Evolutionary conservation across 92 coral and sea anemone genomes (phyloP).

Genomic region (Desmophyllum pertusum): DNA sequence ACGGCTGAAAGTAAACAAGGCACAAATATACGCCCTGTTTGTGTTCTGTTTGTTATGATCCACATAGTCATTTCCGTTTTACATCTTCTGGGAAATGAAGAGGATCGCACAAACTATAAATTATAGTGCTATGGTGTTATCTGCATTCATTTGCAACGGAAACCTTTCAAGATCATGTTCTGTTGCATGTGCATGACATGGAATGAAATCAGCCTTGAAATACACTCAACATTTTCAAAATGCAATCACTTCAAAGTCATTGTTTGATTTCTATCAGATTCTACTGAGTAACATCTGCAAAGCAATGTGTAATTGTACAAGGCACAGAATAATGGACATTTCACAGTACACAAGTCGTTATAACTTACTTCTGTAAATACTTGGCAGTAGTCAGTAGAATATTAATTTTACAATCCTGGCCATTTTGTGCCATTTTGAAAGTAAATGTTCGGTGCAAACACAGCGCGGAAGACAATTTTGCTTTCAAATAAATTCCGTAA

Average conservation of each 20-base stretch:
- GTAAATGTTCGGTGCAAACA: too few species aligned
- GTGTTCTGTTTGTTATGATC: neutral
- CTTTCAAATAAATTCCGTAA: too few species aligned
- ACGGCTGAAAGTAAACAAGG: constrained; percentile 6
- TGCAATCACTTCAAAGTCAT: neutral
- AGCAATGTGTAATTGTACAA: too few species aligned
- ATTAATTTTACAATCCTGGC: too few species aligned
- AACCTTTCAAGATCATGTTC: neutral
- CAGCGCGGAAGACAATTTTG: too few species aligned
- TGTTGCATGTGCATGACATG: neutral
- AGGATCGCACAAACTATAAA: neutral
- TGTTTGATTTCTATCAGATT: neutral
- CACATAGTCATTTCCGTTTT: neutral
- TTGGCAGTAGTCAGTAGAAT: too few species aligned
- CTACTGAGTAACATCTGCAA: neutral
- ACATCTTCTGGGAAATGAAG: neutral
- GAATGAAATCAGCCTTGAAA: neutral
- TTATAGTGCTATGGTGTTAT: neutral
- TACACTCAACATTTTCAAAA: too few species aligned
- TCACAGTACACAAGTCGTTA: too few species aligned
- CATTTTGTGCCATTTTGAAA: too few species aligned
- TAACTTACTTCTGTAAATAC: too few species aligned
- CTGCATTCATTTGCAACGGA: neutral
- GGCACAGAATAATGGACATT: too few species aligned
- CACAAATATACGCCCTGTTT: neutral